Evolutionary conservation across 2,888 invertebrate genomes (phyloP), one percentile per base, ranked within the genome.

Genomic region (Anorthoa munda): DNA sequence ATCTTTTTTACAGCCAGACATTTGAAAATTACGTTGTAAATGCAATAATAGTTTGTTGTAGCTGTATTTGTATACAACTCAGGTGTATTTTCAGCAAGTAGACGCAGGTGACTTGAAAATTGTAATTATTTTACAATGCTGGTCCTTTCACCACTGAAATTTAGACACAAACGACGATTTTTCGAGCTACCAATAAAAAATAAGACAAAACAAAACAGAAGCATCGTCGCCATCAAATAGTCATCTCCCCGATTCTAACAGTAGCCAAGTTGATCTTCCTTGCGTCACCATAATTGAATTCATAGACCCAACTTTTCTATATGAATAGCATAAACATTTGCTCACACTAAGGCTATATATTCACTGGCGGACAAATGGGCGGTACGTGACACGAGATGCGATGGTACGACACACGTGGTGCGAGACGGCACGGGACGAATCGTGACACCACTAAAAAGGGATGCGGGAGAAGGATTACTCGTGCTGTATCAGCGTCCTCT

Each of bases 351-450:
- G 79, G 83, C 87, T 72, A 81, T 86, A 83, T 83, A 87, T 87
- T 83, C 85, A 81, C 86, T 77, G 31, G 74, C 78, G 81, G 83
- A 86, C 87, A 87, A 86, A 86, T 86, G 86, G 77, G 70, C 23
- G 68, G 50, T 58, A 86, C 86, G 86, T 86, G 86, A 85, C 72
- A 72, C 53, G 58, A 66, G 64, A 70, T 65, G 76, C 71, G 79
- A 66, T 75, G 60, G 72, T 50, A 74, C 58, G 50, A 59, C 63
- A 82, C 83, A 81, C 84, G 81, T 75, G 81, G 75, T 18, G 70
- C 61, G 63, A 67, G 83, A 67, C 60, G 83, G 78, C 48, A 78
- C 65, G 83, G 65, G 68, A 80, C 48, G 72, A 66, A 63, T 83
- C 75, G 84, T 70, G 74, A 79, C 56, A 45, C 51, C 66, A 73